These are phyloP conservation scores for Campodea augens DNA, from an alignment of 1,140 invertebrate genomes.

Conservation along the genomic window DNA sequence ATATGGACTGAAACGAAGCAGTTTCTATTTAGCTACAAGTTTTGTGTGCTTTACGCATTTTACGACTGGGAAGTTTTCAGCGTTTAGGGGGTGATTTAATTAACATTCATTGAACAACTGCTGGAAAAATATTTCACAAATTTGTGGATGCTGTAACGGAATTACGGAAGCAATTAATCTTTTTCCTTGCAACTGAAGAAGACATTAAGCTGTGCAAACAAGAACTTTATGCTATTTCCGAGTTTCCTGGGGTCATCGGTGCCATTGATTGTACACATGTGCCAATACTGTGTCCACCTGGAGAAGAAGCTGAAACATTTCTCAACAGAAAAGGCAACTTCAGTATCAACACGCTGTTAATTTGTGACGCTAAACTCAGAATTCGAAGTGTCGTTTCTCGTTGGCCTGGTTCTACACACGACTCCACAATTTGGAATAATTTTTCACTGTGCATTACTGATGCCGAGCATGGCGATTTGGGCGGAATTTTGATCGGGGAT, in stretches of 20 bases:
- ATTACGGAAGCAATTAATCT: too few relatives aligned
- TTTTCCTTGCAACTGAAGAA: too few relatives aligned
- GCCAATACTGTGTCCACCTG: constrained; percentile 13
- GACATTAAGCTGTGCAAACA: not conserved
- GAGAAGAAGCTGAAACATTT: constrained; percentile 12
- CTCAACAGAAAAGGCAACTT: constrained; percentile 14
- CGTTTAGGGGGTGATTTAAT: too few relatives aligned
- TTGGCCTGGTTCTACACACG: constrained; percentile 16
- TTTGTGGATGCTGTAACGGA: too few relatives aligned
- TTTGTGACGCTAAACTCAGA: constrained; percentile 12
- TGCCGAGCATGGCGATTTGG: not conserved
- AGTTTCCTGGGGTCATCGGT: constrained; percentile 19
- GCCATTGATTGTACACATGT: constrained; percentile 20
- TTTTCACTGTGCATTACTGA: constrained; percentile 5
- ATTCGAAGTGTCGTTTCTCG: constrained; percentile 14
- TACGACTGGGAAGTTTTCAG: too few relatives aligned
- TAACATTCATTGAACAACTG: too few relatives aligned
- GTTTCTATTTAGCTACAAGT: too few relatives aligned
- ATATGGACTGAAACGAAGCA: too few relatives aligned
- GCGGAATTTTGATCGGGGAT: constrained; percentile 10
- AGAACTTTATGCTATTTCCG: constrained; percentile 14
- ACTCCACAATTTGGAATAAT: constrained; percentile 13
- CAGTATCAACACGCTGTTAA: constrained; percentile 16
- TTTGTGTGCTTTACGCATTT: too few relatives aligned
- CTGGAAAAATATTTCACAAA: too few relatives aligned